These are phyloP conservation scores for Mus spicilegus DNA, from an alignment of 2,113 vertebrate genomes.

Conservation along the genomic window DNA sequence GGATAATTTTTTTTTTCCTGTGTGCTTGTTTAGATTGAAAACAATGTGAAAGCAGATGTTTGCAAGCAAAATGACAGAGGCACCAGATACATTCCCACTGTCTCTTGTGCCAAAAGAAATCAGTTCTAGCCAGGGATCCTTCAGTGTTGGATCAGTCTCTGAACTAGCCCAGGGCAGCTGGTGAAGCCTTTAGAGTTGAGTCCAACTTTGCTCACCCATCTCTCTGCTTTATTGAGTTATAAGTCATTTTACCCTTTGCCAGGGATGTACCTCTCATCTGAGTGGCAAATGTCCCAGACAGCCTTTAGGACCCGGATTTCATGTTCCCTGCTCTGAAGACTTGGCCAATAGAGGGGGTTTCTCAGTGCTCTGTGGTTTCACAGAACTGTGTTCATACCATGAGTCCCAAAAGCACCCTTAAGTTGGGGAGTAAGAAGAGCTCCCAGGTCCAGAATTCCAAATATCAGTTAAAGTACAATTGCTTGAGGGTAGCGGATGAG, in stretches of 20 bases:
- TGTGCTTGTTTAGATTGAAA: constrained; percentile 22
- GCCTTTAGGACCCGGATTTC: not conserved
- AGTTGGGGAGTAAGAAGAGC: not conserved
- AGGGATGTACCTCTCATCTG: not conserved
- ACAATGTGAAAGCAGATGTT: constrained; percentile 12
- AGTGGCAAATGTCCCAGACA: not conserved
- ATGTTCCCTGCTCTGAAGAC: not conserved
- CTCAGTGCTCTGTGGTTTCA: not conserved
- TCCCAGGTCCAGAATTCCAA: not conserved
- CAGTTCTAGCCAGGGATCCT: not conserved
- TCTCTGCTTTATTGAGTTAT: not conserved
- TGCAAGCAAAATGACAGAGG: constrained; percentile 29
- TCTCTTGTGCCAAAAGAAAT: not conserved
- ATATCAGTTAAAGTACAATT: not conserved
- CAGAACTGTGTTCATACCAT: not conserved
- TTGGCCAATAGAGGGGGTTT: not conserved
- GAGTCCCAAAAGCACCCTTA: not conserved
- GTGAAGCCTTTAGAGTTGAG: not conserved
- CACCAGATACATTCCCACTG: constrained; percentile 14
- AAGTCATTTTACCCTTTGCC: not conserved
- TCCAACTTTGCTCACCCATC: not conserved
- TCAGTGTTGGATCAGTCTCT: not conserved
- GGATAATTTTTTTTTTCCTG: not conserved
- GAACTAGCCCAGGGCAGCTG: not conserved
- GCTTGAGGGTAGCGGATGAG: not conserved